Evolutionary conservation across 2,113 vertebrate genomes (phyloP).

Genomic region (Murina feae): DNA sequence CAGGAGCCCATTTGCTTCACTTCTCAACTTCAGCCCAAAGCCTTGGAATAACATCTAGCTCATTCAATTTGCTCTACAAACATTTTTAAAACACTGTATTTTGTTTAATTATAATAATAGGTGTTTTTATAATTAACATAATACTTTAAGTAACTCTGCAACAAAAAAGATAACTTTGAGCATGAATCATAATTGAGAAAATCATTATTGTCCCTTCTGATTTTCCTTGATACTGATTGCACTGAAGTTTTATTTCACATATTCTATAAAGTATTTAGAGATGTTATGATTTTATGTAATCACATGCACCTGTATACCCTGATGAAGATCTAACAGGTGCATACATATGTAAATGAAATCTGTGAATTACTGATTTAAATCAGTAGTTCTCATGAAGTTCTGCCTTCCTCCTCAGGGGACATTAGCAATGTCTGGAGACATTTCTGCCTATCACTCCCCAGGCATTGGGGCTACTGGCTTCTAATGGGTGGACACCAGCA

Average conservation of each 20-base stretch:
- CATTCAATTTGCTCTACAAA: slow-evolving; percentile 18
- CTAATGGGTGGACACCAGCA: background rate
- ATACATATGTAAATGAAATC: background rate
- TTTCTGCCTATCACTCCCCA: background rate
- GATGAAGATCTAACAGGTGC: background rate
- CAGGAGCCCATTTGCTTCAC: background rate
- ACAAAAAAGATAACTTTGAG: slow-evolving; percentile 25
- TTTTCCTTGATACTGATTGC: slow-evolving; percentile 9
- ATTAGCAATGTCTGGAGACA: background rate
- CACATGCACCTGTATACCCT: background rate
- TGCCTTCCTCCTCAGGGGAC: background rate
- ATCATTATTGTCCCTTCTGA: slow-evolving; percentile 30
- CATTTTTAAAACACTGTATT: slow-evolving; percentile 31
- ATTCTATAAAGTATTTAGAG: slow-evolving; percentile 13
- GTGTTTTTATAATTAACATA: slow-evolving; percentile 55
- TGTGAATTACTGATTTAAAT: background rate
- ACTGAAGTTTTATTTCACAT: slow-evolving; percentile 16
- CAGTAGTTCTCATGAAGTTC: background rate
- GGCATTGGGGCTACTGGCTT: background rate
- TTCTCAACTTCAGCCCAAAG: background rate
- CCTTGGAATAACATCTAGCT: background rate
- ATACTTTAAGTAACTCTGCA: slow-evolving; percentile 53
- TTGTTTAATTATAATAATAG: slow-evolving; percentile 49
- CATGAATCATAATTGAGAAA: slow-evolving; percentile 50
- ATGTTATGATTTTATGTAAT: background rate